Conservation (phyloP, 2,888 invertebrate species). For the Timandra comae region DNA sequence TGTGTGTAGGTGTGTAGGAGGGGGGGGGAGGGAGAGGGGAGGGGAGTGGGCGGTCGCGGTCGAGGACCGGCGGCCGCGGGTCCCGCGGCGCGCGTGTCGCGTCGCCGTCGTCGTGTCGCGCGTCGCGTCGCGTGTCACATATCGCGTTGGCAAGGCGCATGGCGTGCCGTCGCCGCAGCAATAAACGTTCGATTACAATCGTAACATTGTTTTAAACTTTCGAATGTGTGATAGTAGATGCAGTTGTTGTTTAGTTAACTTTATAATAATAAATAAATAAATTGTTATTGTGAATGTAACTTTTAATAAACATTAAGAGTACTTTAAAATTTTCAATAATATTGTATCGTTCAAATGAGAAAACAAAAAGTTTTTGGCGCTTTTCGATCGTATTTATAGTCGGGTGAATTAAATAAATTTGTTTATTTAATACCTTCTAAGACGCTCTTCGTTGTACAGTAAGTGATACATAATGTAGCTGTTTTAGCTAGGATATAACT, state of each 20-base stretch:
- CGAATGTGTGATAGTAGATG: constrained; percentile 78
- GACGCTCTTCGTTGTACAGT: constrained; percentile 71
- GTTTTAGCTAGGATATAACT: constrained; percentile 74
- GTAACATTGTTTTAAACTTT: constrained; percentile 76
- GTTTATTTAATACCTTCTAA: constrained; percentile 53
- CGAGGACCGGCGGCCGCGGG: too few species aligned
- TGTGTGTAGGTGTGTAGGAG: constrained; percentile 9
- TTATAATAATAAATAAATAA: constrained; percentile 67
- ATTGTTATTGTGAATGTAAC: constrained; percentile 76
- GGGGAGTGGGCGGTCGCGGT: constrained; percentile 6
- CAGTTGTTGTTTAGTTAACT: constrained; percentile 78
- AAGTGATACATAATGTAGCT: constrained; percentile 68
- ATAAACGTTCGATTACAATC: constrained; percentile 74
- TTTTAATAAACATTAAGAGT: constrained; percentile 66
- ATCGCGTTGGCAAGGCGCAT: constrained; percentile 47
- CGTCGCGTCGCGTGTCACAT: constrained; percentile 33
- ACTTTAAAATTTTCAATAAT: constrained; percentile 55
- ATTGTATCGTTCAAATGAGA: constrained; percentile 38
- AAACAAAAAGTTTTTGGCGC: constrained; percentile 45
- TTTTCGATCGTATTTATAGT: constrained; percentile 56
- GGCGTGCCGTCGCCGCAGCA: constrained; percentile 62
- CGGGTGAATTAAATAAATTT: constrained; percentile 32
- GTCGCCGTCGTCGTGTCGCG: constrained; percentile 7
- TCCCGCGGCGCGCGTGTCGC: constrained; percentile 1
- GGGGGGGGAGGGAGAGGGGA: constrained; percentile 8